Percentiles rank a stretch among this genome's conserved stretches.
phyloP scores from a whole-genome alignment of 2,888 invertebrate species.

The Elegia similella region DNA sequence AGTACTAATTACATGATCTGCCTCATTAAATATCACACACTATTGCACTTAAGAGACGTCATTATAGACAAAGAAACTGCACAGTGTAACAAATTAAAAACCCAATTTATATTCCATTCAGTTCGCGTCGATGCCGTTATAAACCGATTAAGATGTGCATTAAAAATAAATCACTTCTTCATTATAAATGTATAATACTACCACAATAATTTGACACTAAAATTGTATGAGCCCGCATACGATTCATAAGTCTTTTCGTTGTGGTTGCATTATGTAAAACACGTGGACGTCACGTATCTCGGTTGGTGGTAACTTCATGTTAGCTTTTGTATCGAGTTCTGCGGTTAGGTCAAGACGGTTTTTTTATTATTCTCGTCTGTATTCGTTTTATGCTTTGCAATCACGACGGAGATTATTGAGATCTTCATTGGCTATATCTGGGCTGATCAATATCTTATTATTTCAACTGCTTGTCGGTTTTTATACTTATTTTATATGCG shows the following conservation, averaged over 20 bases:
- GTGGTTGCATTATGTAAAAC: neutral
- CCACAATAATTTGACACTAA: neutral
- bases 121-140: neutral
- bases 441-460: too few relatives aligned
- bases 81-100: conserved; percentile 10
- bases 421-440: neutral
- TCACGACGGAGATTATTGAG: neutral
- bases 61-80: neutral
- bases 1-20: neutral
- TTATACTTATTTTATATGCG: too few relatives aligned
- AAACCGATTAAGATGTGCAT: conserved; percentile 6
- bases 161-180: conserved; percentile 10
- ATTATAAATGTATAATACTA: neutral
- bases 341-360: neutral
- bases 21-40: conserved; percentile 5
- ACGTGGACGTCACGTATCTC: neutral
- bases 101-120: conserved; percentile 10
- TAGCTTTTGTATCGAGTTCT: neutral
- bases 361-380: neutral
- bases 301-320: neutral
- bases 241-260: neutral
- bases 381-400: neutral
- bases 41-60: neutral
- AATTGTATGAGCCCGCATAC: neutral
- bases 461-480: too few relatives aligned